Evolutionary conservation across 2,113 vertebrate species (phyloP).

Genomic region (Tupaia tana): DNA sequence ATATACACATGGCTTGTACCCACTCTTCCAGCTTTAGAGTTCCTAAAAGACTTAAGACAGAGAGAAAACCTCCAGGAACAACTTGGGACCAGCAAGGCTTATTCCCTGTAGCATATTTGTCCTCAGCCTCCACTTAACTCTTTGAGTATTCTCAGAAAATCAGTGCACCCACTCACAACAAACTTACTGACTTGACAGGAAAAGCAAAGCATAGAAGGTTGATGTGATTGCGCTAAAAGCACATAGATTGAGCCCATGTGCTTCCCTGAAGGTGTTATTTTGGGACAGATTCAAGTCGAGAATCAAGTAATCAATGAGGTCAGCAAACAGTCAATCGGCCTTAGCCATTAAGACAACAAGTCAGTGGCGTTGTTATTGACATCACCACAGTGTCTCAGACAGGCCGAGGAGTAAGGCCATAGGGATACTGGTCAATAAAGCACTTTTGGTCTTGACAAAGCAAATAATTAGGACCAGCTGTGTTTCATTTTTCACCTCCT

Average conservation of each 20-base stretch:
- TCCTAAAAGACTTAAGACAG: background rate
- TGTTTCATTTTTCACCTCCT: conserved; percentile 64
- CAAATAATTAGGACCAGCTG: conserved; percentile 62
- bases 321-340: conserved; percentile 33
- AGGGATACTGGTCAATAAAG: conserved; percentile 62
- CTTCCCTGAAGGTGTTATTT: background rate
- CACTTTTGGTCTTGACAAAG: conserved; percentile 59
- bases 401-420: conserved; percentile 30
- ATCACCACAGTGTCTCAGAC: conserved; percentile 37
- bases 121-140: conserved; percentile 1
- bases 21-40: background rate
- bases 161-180: conserved; percentile 2
- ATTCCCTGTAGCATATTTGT: background rate
- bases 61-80: background rate
- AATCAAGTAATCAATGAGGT: conserved; percentile 67
- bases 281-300: conserved; percentile 2
- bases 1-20: background rate
- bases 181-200: background rate
- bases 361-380: conserved; percentile 53
- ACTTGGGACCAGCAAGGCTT: background rate
- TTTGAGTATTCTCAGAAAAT: background rate
- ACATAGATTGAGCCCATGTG: background rate
- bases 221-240: conserved; percentile 26
- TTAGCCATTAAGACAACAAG: conserved; percentile 60
- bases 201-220: conserved; percentile 20